Percentiles rank a stretch among this genome's conserved stretches.
These are phyloP conservation scores for Phaonia tiefii DNA, from an alignment of 2,888 invertebrate genomes.

Conservation along the genomic window DNA sequence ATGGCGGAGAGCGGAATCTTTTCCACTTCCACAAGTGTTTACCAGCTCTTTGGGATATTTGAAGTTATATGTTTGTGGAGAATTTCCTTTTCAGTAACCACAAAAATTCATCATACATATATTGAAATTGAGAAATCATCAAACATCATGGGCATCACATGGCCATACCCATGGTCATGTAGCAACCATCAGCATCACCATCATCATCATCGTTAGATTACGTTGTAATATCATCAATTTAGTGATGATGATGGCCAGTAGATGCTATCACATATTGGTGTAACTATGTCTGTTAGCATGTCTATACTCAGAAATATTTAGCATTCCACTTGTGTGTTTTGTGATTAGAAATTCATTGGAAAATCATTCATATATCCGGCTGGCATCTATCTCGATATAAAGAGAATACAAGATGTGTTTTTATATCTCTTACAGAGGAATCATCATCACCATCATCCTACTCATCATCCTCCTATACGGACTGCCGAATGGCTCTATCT, in stretches of 20 bases:
- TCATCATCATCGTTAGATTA: constrained; percentile 14
- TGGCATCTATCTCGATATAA: constrained; percentile 3
- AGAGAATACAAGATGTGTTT: constrained; percentile 29
- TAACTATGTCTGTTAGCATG: neutral
- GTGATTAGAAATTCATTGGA: constrained; percentile 32
- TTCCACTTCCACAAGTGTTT: constrained; percentile 2
- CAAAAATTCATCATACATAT: constrained; percentile 19
- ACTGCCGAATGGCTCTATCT: no score
- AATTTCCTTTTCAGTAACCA: constrained; percentile 2
- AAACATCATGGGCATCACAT: neutral
- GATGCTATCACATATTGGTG: neutral
- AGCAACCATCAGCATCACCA: constrained; percentile 2
- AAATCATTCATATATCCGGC: constrained; percentile 18
- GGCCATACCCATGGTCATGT: no score
- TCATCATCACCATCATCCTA: neutral
- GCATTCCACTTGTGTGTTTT: constrained; percentile 8
- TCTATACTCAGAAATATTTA: neutral
- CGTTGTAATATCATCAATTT: neutral
- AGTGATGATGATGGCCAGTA: neutral
- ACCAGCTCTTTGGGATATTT: no score
- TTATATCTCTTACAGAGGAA: neutral
- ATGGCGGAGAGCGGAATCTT: neutral
- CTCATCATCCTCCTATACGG: neutral
- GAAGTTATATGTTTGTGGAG: no score
- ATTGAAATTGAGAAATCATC: constrained; percentile 24